A percentile compares a stretch with the other conserved stretches of the same genome.
These are phyloP conservation scores for Rapana venosa DNA, from an alignment of 2,888 invertebrate genomes.

Conservation along the genomic window DNA sequence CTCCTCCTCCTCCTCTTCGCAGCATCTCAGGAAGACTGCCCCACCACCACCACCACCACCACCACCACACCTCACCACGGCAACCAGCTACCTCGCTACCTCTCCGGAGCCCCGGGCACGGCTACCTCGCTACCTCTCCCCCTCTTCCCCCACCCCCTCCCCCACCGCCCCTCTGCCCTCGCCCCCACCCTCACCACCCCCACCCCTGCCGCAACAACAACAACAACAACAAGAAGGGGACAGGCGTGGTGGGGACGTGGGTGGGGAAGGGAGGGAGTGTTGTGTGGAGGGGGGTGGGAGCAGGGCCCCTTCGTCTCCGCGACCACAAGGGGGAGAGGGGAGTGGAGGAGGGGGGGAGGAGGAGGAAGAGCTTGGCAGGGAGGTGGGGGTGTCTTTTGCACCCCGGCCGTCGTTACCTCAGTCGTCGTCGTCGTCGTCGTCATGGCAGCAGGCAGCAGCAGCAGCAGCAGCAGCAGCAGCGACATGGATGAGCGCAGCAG, in stretches of 20 bases:
- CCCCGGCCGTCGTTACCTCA: conserved; percentile 45
- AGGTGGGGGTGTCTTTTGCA: conserved; percentile 38
- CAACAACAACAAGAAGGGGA: background rate
- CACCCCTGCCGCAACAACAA: background rate
- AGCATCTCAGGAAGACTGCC: conserved; percentile 48
- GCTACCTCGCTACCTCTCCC: conserved; percentile 35
- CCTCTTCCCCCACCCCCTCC: background rate
- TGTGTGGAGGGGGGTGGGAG: background rate
- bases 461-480: conserved; percentile 31
- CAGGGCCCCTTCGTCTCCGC: background rate
- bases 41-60: conserved; percentile 26
- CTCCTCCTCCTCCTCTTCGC: background rate
- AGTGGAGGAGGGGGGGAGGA: background rate
- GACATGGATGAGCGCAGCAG: background rate
- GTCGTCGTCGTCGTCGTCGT: conserved; percentile 12
- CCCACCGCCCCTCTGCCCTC: conserved; percentile 25
- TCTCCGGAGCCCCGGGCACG: conserved; percentile 37
- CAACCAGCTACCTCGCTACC: conserved; percentile 43
- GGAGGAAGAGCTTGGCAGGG: conserved; percentile 24
- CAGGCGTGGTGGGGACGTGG: background rate
- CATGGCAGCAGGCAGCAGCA: conserved; percentile 37
- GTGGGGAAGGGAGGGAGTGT: background rate
- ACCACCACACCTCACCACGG: conserved; percentile 44
- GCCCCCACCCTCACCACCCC: conserved; percentile 23
- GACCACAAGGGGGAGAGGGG: no score